Evolutionary conservation across 2,888 invertebrate species (phyloP).

Genomic region (Agriopis marginaria): DNA sequence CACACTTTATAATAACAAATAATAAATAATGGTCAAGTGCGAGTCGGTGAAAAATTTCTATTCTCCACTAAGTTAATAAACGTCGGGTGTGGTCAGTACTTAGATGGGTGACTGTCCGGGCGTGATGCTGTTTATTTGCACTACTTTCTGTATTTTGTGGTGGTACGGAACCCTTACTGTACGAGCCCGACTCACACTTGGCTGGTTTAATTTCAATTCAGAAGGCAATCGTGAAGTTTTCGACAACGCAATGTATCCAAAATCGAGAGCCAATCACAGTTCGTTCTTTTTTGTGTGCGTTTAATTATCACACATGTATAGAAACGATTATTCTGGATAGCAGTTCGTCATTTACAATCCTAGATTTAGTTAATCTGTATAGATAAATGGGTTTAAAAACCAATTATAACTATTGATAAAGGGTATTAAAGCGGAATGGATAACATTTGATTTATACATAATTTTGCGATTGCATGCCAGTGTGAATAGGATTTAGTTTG

Average conservation of each 20-base stretch:
- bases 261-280: conserved; percentile 42
- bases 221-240: conserved; percentile 21
- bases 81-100: too few species aligned
- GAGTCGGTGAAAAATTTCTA: too few species aligned
- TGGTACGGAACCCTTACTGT: too few species aligned
- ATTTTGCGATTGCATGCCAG: conserved; percentile 43
- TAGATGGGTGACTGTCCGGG: too few species aligned
- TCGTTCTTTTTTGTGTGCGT: conserved; percentile 38
- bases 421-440: conserved; percentile 74
- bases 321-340: conserved; percentile 40
- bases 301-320: conserved; percentile 27
- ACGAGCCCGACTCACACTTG: too few species aligned
- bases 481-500: conserved; percentile 16
- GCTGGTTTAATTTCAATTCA: conserved; percentile 38
- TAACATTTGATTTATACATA: conserved; percentile 84
- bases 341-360: conserved; percentile 66
- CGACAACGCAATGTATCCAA: background rate
- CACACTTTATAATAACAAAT: too few species aligned
- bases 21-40: too few species aligned
- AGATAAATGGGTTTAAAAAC: conserved; percentile 74
- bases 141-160: too few species aligned
- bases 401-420: conserved; percentile 74
- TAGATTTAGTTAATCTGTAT: conserved; percentile 69
- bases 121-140: too few species aligned
- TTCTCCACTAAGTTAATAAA: too few species aligned